Conservation (phyloP, 2,113 vertebrate species). For the Tetrax tetrax region DNA sequence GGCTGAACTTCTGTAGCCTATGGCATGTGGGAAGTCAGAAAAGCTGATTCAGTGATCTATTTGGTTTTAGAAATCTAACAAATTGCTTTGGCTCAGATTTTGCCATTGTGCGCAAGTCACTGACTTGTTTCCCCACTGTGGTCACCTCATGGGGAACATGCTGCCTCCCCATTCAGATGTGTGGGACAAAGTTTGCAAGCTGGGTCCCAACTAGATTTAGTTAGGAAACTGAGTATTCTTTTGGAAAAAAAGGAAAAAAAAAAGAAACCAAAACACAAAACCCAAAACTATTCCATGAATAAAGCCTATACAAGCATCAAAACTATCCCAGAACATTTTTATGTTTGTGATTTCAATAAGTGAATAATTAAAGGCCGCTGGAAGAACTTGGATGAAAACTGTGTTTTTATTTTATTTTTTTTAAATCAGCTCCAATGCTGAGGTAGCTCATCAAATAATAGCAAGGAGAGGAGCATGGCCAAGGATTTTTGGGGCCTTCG, state of each 20-base stretch:
- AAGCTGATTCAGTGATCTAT: not conserved
- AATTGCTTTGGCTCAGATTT: not conserved
- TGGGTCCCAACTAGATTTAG: not conserved
- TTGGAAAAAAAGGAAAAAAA: accelerated
- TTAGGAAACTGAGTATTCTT: not conserved
- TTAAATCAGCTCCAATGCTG: not conserved
- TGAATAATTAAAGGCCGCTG: not conserved
- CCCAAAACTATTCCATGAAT: not conserved
- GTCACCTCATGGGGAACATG: not conserved
- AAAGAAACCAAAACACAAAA: no score
- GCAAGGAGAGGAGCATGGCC: not conserved
- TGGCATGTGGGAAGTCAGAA: not conserved
- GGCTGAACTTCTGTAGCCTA: not conserved
- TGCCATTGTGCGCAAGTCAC: not conserved
- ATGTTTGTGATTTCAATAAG: not conserved
- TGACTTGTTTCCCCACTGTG: not conserved
- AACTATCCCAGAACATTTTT: not conserved
- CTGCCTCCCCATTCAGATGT: not conserved
- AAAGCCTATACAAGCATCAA: not conserved
- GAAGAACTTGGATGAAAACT: not conserved
- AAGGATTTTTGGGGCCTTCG: not conserved
- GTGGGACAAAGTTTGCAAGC: not conserved
- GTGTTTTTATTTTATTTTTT: not conserved
- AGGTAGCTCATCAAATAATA: not conserved
- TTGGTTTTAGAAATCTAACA: not conserved